Evolutionary conservation across 2,888 invertebrate genomes (phyloP).

Genomic region (Holacanthella duospinosa): DNA sequence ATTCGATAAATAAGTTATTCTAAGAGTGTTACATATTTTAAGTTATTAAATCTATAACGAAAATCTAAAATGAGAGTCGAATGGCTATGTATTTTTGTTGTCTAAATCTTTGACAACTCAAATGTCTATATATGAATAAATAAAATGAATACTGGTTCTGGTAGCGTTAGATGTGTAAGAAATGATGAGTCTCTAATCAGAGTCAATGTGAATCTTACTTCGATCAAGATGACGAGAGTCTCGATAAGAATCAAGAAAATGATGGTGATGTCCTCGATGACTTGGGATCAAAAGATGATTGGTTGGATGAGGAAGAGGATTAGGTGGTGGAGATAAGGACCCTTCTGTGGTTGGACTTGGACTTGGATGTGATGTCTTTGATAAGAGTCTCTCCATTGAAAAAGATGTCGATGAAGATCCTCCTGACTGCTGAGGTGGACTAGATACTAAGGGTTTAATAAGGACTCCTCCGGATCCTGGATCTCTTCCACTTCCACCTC

Average conservation of each 20-base stretch:
- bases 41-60: too few species aligned
- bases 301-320: not conserved
- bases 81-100: too few species aligned
- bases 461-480: slow-evolving; percentile 16
- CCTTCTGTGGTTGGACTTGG: not conserved
- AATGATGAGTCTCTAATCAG: not conserved
- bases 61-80: too few species aligned
- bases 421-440: slow-evolving; percentile 27
- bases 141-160: slow-evolving; percentile 2
- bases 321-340: not conserved
- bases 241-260: not conserved
- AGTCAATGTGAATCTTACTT: not conserved
- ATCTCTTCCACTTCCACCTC: slow-evolving; percentile 12
- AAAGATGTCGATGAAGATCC: slow-evolving; percentile 18
- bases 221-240: not conserved
- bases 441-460: slow-evolving; percentile 25
- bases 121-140: too few species aligned
- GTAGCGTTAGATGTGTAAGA: too few species aligned
- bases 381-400: slow-evolving; percentile 34
- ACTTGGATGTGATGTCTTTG: slow-evolving; percentile 28
- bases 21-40: too few species aligned
- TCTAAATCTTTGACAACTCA: too few species aligned
- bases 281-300: not conserved
- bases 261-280: not conserved
- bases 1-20: too few species aligned